phyloP scores from a whole-genome alignment of 2,888 invertebrate genomes.

The Sturmia bella region DNA sequence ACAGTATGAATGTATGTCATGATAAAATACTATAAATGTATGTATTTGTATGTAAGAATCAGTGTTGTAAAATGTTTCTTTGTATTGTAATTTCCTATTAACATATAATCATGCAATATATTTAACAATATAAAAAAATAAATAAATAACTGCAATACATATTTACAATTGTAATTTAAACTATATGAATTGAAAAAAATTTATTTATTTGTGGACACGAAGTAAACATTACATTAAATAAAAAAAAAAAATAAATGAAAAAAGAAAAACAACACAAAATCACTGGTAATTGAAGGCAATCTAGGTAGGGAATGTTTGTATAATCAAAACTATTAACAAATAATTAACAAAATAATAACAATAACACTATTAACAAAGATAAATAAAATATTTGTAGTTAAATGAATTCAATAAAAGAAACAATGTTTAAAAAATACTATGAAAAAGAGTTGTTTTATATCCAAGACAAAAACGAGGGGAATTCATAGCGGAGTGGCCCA shows the following conservation, averaged over 20 bases:
- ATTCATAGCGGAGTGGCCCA: too few relatives aligned
- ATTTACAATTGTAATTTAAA: constrained; percentile 52
- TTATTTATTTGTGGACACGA: constrained; percentile 57
- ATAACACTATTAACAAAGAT: constrained; percentile 41
- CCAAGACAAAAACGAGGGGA: too few relatives aligned
- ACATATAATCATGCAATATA: constrained; percentile 34
- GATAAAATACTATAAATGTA: constrained; percentile 2
- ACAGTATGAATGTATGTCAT: constrained; percentile 1
- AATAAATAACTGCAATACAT: constrained; percentile 50
- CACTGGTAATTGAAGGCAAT: constrained; percentile 77
- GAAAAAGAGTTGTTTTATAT: background rate
- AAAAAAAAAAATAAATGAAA: constrained; percentile 4
- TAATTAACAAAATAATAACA: background rate
- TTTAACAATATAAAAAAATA: background rate
- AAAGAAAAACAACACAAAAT: constrained; percentile 37
- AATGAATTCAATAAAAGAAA: constrained; percentile 8
- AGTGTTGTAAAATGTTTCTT: constrained; percentile 67
- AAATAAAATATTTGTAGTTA: constrained; percentile 41
- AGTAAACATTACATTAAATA: constrained; percentile 20
- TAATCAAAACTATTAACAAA: constrained; percentile 53
- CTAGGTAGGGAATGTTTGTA: constrained; percentile 77
- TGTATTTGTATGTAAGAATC: constrained; percentile 38
- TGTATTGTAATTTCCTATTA: constrained; percentile 58
- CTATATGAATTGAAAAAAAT: background rate
- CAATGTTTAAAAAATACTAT: background rate